Conservation (phyloP, 1,140 invertebrate species). For the Drosophila chauvacae region DNA sequence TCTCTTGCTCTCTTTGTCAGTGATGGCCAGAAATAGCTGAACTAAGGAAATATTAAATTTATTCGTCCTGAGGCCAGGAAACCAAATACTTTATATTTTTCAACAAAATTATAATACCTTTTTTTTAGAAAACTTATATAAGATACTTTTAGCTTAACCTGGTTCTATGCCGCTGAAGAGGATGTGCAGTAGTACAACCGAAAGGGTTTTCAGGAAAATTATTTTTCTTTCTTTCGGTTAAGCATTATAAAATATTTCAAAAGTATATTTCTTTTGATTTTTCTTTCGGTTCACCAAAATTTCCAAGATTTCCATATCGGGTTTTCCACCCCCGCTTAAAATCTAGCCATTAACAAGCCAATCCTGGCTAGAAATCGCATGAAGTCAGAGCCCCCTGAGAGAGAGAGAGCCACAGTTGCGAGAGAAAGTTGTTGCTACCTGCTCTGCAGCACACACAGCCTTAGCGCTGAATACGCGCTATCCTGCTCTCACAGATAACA, state of each 20-base stretch:
- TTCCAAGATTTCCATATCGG: background rate
- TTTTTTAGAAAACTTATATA: too few species aligned
- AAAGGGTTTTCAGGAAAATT: too few species aligned
- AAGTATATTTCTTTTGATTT: background rate
- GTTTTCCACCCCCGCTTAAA: slow-evolving; percentile 4
- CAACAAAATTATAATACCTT: too few species aligned
- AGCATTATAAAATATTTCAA: too few species aligned
- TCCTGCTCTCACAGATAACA: slow-evolving; percentile 44
- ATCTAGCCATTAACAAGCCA: slow-evolving; percentile 24
- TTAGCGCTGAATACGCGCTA: slow-evolving; percentile 55
- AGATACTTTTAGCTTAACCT: background rate
- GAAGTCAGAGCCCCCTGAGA: slow-evolving; percentile 7
- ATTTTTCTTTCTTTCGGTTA: background rate
- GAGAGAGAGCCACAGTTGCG: background rate
- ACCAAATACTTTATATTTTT: too few species aligned
- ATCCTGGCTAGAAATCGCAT: slow-evolving; percentile 5
- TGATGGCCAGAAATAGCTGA: slow-evolving; percentile 6
- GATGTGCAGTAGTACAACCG: too few species aligned
- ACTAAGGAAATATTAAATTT: too few species aligned
- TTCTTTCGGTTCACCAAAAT: background rate
- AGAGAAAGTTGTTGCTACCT: slow-evolving; percentile 43
- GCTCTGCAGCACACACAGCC: slow-evolving; percentile 12
- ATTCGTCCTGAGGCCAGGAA: too few species aligned
- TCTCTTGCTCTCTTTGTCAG: slow-evolving; percentile 15
- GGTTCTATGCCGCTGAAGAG: too few species aligned